Evolutionary conservation across 2,797 vertebrate genomes (phyloP), one percentile per base, ranked within the genome.

Genomic region (Lagorchestes hirsutus): DNA sequence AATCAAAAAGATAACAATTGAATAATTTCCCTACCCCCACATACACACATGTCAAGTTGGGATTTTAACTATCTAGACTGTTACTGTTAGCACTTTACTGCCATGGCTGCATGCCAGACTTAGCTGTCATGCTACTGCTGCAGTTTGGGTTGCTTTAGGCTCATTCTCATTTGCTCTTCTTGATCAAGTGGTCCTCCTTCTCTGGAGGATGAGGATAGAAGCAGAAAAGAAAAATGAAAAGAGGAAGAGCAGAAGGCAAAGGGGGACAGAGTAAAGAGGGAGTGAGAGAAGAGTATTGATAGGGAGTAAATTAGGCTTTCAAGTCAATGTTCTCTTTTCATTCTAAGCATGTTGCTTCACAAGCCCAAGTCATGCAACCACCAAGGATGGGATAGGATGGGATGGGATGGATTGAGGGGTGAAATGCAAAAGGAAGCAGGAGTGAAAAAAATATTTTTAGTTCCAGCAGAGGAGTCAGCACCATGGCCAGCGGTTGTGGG

Each of bases 1-100:
- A 87, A 87, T 87, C 74, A 87, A 87, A 87, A 87, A 87, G 74
- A 87, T 87, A 74, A 74, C 40, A 87, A 50, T 40, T 82, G 74
- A 87, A 87, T 50, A 87, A 46, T 50, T 46, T n/a, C 40, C 40
- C 74, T 40, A 87, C 74, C n/a, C 74, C 74, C 74, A 87, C 74
- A 87, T 87, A 46, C 9, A 27, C 40, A 74, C 74, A 87, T 10
- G n/a, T 87, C 74, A 87, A 87, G 9, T 46, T 50, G 74, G 50
- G 9, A 9, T 87, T 46, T 87, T 50, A 87, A 87, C 40, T 46
- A 3, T 46, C 46, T 46, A 82, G 74, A 87, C 74, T 87, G 74
- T 87, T 87, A 87, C 74, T 87, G 40, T 50, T 87, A 74, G 74
- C 24, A 87, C 40, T 82, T 87, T 87, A 87, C 74, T 87, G 40